Evolutionary conservation across 1,140 invertebrate genomes (phyloP).

Genomic region (Heliconius hermathena): DNA sequence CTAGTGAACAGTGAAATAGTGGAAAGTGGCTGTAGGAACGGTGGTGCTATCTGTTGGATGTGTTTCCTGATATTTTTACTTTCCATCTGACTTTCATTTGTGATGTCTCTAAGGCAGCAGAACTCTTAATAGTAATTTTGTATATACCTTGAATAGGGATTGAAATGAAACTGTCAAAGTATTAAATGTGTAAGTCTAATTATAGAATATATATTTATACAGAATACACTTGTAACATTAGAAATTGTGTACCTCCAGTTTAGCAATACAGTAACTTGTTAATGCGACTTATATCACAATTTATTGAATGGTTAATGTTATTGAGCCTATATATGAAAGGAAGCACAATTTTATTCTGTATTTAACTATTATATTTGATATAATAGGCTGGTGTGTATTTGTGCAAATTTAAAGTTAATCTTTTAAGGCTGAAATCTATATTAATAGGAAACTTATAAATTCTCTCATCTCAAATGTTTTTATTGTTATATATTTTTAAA

Average conservation of each 20-base stretch:
- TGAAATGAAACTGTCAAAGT: slow-evolving; percentile 37
- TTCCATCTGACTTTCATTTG: slow-evolving; percentile 30
- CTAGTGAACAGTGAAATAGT: slow-evolving; percentile 34
- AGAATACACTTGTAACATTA: slow-evolving; percentile 50
- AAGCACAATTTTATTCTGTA: slow-evolving; percentile 40
- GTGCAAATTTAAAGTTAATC: slow-evolving; percentile 17
- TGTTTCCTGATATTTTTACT: slow-evolving; percentile 22
- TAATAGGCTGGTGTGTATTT: slow-evolving; percentile 27
- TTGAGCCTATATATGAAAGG: slow-evolving; percentile 44
- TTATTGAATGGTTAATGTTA: slow-evolving; percentile 35
- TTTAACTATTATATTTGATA: slow-evolving; percentile 27
- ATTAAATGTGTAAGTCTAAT: slow-evolving; percentile 42
- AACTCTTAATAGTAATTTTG: slow-evolving; percentile 38
- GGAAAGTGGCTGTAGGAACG: slow-evolving; percentile 59
- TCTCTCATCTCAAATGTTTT: slow-evolving; percentile 9
- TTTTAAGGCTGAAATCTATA: slow-evolving; percentile 30
- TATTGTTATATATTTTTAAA: slow-evolving; percentile 8
- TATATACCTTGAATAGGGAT: slow-evolving; percentile 40
- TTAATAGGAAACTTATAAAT: slow-evolving; percentile 16
- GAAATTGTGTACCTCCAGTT: slow-evolving; percentile 46
- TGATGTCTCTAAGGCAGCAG: slow-evolving; percentile 38
- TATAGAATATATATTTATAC: slow-evolving; percentile 58
- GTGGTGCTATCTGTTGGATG: slow-evolving; percentile 68
- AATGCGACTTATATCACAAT: slow-evolving; percentile 35
- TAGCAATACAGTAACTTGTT: slow-evolving; percentile 50